These are phyloP conservation scores for Marmota flaviventris DNA, from an alignment of 2,113 vertebrate species.

Conservation along the genomic window DNA sequence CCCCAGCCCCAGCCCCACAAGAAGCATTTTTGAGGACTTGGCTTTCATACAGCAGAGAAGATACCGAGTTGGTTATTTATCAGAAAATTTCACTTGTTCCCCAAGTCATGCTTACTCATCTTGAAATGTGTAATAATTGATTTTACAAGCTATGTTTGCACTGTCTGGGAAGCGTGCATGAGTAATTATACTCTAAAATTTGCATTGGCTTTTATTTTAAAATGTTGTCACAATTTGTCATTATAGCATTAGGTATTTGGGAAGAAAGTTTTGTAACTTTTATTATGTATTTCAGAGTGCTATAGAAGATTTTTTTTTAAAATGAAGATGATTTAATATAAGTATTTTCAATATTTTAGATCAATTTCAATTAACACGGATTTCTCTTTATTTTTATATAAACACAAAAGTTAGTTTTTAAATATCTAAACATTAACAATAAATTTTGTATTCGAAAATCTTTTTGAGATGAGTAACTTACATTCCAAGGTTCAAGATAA, in stretches of 20 bases:
- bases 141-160: neutral
- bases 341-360: neutral
- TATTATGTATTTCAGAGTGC: neutral
- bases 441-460: constrained; percentile 14
- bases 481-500: neutral
- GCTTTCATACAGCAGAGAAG: neutral
- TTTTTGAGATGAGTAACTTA: constrained; percentile 12
- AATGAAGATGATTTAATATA: neutral
- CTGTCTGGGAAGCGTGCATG: neutral
- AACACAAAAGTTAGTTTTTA: constrained; percentile 24
- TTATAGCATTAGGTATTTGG: neutral
- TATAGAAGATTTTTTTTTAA: neutral
- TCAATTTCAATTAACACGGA: neutral
- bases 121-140: neutral
- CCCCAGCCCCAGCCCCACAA: neutral
- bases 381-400: neutral
- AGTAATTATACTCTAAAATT: neutral
- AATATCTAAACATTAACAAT: neutral
- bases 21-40: neutral
- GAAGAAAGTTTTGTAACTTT: neutral
- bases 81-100: neutral
- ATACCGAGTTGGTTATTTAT: neutral
- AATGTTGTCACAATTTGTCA: neutral
- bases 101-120: neutral
- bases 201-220: constrained; percentile 8